These are phyloP conservation scores for Philotrypesis tridentata DNA, from an alignment of 1,140 invertebrate species.

Conservation along the genomic window DNA sequence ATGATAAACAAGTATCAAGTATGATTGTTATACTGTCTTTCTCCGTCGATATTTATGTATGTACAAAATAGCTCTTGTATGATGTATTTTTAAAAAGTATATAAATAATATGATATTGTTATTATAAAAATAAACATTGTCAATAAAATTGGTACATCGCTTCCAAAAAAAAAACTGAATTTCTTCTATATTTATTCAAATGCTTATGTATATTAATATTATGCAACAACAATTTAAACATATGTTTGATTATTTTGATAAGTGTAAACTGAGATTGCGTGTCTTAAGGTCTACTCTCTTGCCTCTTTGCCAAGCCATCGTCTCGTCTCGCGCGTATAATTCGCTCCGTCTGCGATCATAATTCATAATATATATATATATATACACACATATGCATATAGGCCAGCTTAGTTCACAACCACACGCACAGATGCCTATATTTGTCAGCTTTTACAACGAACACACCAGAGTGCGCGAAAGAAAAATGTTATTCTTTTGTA, in stretches of 20 bases:
- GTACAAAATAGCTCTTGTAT: conserved; percentile 48
- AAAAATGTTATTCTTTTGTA: conserved; percentile 15
- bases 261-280: background rate
- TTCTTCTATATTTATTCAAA: background rate
- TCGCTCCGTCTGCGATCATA: background rate
- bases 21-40: conserved; percentile 40
- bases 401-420: conserved; percentile 1
- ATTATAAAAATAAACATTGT: conserved; percentile 28
- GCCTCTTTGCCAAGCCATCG: background rate
- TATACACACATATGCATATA: background rate
- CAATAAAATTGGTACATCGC: conserved; percentile 33
- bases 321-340: background rate
- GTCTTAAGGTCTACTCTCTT: background rate
- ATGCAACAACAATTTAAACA: background rate
- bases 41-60: conserved; percentile 46
- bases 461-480: background rate
- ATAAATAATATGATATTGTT: conserved; percentile 42
- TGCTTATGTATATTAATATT: background rate
- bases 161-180: background rate
- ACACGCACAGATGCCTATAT: conserved; percentile 16
- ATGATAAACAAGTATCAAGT: conserved; percentile 16
- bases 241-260: background rate
- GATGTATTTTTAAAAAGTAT: conserved; percentile 46
- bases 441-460: conserved; percentile 6
- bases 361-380: too few relatives aligned